Evolutionary conservation across 2,888 invertebrate genomes (phyloP), one percentile per base, ranked within the genome.

Genomic region (Drosophila recens): DNA sequence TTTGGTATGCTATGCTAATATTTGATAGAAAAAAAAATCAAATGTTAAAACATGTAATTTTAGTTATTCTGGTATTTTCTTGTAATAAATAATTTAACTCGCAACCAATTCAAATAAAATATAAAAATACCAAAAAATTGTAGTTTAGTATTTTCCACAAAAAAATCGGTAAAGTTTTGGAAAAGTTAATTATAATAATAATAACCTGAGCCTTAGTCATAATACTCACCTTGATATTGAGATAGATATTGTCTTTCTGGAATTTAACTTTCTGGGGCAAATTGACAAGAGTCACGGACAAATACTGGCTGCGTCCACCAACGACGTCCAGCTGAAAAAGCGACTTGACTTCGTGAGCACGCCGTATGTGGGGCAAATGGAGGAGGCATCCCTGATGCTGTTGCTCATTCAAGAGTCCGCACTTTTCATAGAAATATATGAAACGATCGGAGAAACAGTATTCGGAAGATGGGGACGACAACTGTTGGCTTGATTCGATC

Each of bases 391-490:
- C 58, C 5, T 61, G 49, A 0, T 15, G 71, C 1, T 79, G 33
- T 1, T 62, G 6, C 15, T 67, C 52, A 1, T 62, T 5, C 3
- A 91, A 4, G 0, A 54, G 15, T 0, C 91, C 91, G 6, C 51
- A 46, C 67, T 91, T 91, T 38, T 90, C 82, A 33, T 80, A 79
- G 49, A 91, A 91, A 59, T 90, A 90, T 11, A 91, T 82, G 2
- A 69, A 80, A 0, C 81, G 75, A 34, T 77, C 78, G 4, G 67
- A 64, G 15, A 87, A 79, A 48, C 91, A 91, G 61, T 82, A 75
- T 3, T 90, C 90, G 1, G 82, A 76, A 17, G 90, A 90, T 0
- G 75, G 58, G 0, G 71, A 51, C 13, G 91, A 91, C n/a, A 86
- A 27, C 0, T 63, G 51, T 27, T 82, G 88, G 40, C 91, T 91